Base-by-base conservation (phyloP, 2,113 vertebrate genomes). In the Myiagra hebetior region DNA sequence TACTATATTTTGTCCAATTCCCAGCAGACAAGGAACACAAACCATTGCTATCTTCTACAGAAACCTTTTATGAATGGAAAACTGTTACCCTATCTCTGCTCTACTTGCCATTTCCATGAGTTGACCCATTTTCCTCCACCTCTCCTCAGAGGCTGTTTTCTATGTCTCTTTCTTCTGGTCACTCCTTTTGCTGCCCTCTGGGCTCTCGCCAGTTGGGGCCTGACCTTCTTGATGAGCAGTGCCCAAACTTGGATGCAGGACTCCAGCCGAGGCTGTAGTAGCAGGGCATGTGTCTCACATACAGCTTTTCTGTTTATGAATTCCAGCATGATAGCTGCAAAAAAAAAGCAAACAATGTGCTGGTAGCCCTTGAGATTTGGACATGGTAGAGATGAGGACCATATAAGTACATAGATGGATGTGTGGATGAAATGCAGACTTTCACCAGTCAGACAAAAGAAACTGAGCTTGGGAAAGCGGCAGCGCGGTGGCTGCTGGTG, bases 231-330 rank as follows among this genome's bases (percentile, higher is more conserved):
- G 73, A 42, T 15, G 93, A 96, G 42, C 79, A 39, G 23, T 76
- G 83, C 47, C 90, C 90, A 93, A 62, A 94, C n/a, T 67, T 91
- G 89, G 90, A 22, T 14, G 56, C 39, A 85, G 68, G 35, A 8
- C 59, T 84, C 10, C 46, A 67, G 77, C 33, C 13, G 23, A 78
- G 52, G 72, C 87, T 84, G 81, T 31, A 42, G 39, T 42, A 60
- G 52, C 2, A 11, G 46, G 28, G 59, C 57, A 11, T 55, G 26
- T 74, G 73, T 91, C 84, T 91, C 77, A 59, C 41, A 70, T 5
- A 77, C 79, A 82, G 78, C 47, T 84, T 69, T 91, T 89, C 80
- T 94, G 79, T 89, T 94, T 94, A 87, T 74, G 77, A 94, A 96
- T 95, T 96, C 87, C 89, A 91, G 46, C 73, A 15, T 11, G 73